A percentile compares a stretch with the other conserved stretches of the same genome.
These are phyloP conservation scores for Chrysolina americana DNA, from an alignment of 2,888 invertebrate genomes.

Conservation along the genomic window DNA sequence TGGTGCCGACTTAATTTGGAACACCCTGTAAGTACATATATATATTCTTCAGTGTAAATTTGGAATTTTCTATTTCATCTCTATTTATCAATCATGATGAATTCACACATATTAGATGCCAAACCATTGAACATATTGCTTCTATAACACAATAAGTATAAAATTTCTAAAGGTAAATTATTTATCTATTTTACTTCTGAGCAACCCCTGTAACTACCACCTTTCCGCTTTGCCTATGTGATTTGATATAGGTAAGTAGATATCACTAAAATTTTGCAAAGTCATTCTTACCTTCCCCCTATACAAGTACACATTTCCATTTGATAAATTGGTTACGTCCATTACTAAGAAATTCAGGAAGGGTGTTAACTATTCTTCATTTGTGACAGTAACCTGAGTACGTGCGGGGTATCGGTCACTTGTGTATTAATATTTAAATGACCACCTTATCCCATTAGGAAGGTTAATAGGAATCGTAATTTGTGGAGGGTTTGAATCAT, in stretches of 20 bases:
- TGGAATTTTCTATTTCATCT: too few relatives aligned
- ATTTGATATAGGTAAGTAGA: too few relatives aligned
- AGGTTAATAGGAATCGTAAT: conserved; percentile 15
- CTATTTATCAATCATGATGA: too few relatives aligned
- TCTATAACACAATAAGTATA: too few relatives aligned
- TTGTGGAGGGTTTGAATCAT: conserved; percentile 10
- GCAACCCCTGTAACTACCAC: neutral
- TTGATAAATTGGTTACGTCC: conserved; percentile 11
- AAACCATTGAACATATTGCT: too few relatives aligned
- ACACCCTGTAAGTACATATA: too few relatives aligned
- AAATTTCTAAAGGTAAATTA: too few relatives aligned
- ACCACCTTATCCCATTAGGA: conserved; percentile 20
- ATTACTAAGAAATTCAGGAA: conserved; percentile 4
- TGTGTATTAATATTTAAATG: conserved; percentile 13
- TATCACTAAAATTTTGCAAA: neutral
- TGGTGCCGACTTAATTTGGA: too few relatives aligned
- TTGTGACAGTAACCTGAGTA: neutral
- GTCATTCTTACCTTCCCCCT: neutral
- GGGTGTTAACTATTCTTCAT: conserved; percentile 21
- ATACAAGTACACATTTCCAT: neutral
- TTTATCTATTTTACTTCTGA: too few relatives aligned
- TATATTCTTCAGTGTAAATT: too few relatives aligned
- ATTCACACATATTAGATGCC: too few relatives aligned
- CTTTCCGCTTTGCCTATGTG: neutral
- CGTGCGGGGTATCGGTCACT: conserved; percentile 17